Evolutionary conservation across 2,797 vertebrate species (phyloP).

Genomic region (Liasis olivaceus): DNA sequence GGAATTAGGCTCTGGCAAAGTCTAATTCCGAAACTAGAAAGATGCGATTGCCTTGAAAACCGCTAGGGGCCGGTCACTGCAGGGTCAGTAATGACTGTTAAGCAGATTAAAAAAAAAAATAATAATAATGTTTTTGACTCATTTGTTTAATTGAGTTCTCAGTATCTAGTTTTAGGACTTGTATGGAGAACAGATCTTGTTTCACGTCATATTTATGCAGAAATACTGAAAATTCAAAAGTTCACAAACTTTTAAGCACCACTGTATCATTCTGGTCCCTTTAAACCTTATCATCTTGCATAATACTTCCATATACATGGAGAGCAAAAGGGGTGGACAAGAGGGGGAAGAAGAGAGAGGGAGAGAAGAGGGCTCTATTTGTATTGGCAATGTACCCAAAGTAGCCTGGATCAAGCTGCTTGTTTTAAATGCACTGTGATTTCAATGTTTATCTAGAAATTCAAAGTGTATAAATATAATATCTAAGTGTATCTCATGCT

Average conservation of each 20-base stretch:
- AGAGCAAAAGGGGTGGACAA: background rate
- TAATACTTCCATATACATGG: too few relatives aligned
- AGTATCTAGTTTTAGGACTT: too few relatives aligned
- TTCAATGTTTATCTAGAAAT: background rate
- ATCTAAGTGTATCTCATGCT: background rate
- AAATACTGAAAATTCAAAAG: background rate
- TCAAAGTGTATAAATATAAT: background rate
- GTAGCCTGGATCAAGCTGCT: background rate
- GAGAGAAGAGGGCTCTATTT: background rate
- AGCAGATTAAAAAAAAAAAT: too few relatives aligned
- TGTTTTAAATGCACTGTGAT: background rate
- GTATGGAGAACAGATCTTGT: too few relatives aligned
- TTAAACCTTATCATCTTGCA: background rate
- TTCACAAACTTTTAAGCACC: background rate
- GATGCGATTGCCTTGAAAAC: too few relatives aligned
- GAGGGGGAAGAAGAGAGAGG: background rate
- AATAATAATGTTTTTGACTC: too few relatives aligned
- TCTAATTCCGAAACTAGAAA: too few relatives aligned
- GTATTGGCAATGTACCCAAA: background rate
- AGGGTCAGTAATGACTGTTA: too few relatives aligned
- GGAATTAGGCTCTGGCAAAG: too few relatives aligned
- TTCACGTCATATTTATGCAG: too few relatives aligned
- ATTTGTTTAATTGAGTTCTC: too few relatives aligned
- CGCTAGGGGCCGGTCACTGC: too few relatives aligned
- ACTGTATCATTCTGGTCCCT: background rate